Evolutionary conservation across 2,888 invertebrate genomes (phyloP).

Genomic region (Eremobia ochroleuca): DNA sequence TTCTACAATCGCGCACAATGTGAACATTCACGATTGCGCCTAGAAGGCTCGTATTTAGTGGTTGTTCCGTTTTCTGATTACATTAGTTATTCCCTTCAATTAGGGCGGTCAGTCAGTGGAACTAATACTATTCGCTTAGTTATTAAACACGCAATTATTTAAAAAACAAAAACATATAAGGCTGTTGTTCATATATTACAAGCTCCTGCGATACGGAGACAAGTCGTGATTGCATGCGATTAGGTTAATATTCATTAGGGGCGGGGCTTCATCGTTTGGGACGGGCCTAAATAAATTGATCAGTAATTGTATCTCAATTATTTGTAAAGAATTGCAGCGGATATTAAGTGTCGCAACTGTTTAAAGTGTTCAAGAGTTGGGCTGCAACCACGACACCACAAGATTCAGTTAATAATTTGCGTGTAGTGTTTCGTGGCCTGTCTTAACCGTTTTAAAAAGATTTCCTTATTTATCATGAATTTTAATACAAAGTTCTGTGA

Average conservation of each 20-base stretch:
- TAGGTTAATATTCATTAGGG: conserved; percentile 10
- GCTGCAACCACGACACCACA: conserved; percentile 60
- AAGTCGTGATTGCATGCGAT: background rate
- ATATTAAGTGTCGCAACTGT: conserved; percentile 67
- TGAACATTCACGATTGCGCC: conserved; percentile 27
- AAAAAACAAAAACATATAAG: background rate
- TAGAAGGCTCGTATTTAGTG: conserved; percentile 20
- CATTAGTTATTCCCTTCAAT: conserved; percentile 29
- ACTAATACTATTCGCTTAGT: conserved; percentile 1
- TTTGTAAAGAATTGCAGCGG: conserved; percentile 70
- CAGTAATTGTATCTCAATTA: conserved; percentile 59
- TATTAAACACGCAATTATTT: conserved; percentile 9
- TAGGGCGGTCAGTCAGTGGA: conserved; percentile 18
- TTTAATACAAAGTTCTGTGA: conserved; percentile 70
- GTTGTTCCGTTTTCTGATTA: conserved; percentile 13
- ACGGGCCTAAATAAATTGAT: conserved; percentile 46
- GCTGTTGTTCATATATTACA: background rate
- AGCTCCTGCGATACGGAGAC: background rate
- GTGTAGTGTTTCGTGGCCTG: conserved; percentile 66
- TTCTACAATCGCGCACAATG: conserved; percentile 31
- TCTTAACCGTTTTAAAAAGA: conserved; percentile 42
- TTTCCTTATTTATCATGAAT: conserved; percentile 55
- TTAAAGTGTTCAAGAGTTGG: conserved; percentile 61
- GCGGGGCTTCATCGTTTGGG: conserved; percentile 6
- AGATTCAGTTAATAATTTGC: conserved; percentile 71